Evolutionary conservation across 2,113 vertebrate genomes (phyloP).

Genomic region (Vireo altiloquus): DNA sequence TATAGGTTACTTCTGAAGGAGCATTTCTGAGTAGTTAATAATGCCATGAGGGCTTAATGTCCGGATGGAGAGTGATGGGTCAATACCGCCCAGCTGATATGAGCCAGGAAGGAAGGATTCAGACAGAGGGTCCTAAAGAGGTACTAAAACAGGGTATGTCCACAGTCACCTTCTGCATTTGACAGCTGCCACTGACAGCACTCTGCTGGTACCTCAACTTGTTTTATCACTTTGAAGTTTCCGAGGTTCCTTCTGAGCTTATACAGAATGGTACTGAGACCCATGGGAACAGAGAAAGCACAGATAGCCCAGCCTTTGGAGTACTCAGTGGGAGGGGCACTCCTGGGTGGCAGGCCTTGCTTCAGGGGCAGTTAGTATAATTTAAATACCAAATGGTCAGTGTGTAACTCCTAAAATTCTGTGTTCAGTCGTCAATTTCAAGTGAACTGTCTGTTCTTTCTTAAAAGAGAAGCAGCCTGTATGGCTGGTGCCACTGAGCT

Average conservation of each 20-base stretch:
- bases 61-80: not conserved
- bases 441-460: not conserved
- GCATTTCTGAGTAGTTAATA: not conserved
- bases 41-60: not conserved
- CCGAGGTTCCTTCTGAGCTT: not conserved
- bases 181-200: not conserved
- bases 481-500: not conserved
- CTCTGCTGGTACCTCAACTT: not conserved
- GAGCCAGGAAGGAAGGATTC: not conserved
- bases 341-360: not conserved
- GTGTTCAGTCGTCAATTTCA: not conserved
- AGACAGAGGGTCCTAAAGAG: not conserved
- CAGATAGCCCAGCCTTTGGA: not conserved
- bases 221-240: not conserved
- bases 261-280: not conserved
- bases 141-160: not conserved
- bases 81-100: not conserved
- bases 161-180: not conserved
- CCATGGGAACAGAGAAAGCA: not conserved
- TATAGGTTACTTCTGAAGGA: not conserved
- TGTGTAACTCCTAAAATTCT: not conserved
- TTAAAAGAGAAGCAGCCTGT: not conserved
- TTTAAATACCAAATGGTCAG: not conserved
- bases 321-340: not conserved
- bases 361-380: not conserved